Evolutionary conservation across 2,797 vertebrate species (phyloP).

Genomic region (Cryptoprocta ferox): DNA sequence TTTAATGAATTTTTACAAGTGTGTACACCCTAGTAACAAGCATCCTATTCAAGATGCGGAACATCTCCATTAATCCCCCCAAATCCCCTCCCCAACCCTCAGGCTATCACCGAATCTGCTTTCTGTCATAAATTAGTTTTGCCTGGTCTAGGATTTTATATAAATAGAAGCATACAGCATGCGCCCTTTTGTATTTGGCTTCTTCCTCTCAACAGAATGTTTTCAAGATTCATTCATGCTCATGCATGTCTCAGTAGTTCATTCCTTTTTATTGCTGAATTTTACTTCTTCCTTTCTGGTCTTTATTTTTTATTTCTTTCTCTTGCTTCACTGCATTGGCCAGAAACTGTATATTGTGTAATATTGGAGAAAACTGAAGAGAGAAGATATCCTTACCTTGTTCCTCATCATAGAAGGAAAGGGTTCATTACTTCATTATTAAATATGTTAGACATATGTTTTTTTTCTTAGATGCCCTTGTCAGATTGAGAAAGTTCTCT

Average conservation of each 20-base stretch:
- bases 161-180: background rate
- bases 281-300: slow-evolving; percentile 25
- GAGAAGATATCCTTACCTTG: background rate
- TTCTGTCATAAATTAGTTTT: background rate
- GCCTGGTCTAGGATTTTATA: background rate
- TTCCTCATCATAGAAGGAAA: background rate
- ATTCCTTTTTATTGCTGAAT: slow-evolving; percentile 28
- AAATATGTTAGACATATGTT: background rate
- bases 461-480: slow-evolving; percentile 10
- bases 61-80: background rate
- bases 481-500: background rate
- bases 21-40: background rate
- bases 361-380: background rate
- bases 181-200: background rate
- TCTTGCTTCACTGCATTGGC: background rate
- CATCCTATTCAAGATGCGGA: background rate
- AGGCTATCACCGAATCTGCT: background rate
- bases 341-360: background rate
- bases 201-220: background rate
- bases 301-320: background rate
- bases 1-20: background rate
- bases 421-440: background rate
- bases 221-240: slow-evolving; percentile 1
- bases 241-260: background rate
- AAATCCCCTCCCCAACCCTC: background rate